Evolutionary conservation across 2,797 vertebrate genomes (phyloP).

Genomic region (Gambusia yucatana): DNA sequence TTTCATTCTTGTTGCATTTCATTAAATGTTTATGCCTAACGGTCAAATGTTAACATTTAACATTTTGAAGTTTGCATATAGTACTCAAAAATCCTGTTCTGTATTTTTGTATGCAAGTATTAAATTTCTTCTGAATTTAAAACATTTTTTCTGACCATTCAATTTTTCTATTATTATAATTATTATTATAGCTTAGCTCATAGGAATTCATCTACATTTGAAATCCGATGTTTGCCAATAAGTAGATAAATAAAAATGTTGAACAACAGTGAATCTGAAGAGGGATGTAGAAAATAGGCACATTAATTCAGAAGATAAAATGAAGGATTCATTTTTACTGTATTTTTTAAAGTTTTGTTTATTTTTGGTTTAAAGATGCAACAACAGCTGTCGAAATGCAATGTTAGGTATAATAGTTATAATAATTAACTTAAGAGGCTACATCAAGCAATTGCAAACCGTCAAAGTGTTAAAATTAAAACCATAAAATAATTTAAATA

Average conservation of each 20-base stretch:
- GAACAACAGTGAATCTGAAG: not conserved
- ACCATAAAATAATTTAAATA: not conserved
- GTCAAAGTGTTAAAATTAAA: not conserved
- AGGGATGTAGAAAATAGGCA: not conserved
- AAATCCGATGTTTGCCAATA: not conserved
- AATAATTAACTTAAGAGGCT: not conserved
- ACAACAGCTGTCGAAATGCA: not conserved
- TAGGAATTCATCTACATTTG: not conserved
- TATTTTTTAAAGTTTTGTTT: not conserved
- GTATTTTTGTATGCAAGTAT: not conserved
- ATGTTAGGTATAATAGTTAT: not conserved
- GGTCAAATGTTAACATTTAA: not conserved
- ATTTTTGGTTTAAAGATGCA: not conserved
- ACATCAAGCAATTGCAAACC: not conserved
- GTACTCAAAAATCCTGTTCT: not conserved
- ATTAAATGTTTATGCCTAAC: not conserved
- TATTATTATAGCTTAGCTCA: not conserved
- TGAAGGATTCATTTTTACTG: not conserved
- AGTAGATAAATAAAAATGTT: not conserved
- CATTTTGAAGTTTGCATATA: not conserved
- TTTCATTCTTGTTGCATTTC: not conserved
- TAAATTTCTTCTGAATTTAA: not conserved
- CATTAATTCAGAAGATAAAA: not conserved
- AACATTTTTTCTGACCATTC: not conserved
- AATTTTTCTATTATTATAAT: not conserved